A percentile compares a stretch with the other conserved stretches of the same genome.
These are phyloP conservation scores for Bombus turneri DNA, from an alignment of 1,140 invertebrate genomes.

Conservation along the genomic window DNA sequence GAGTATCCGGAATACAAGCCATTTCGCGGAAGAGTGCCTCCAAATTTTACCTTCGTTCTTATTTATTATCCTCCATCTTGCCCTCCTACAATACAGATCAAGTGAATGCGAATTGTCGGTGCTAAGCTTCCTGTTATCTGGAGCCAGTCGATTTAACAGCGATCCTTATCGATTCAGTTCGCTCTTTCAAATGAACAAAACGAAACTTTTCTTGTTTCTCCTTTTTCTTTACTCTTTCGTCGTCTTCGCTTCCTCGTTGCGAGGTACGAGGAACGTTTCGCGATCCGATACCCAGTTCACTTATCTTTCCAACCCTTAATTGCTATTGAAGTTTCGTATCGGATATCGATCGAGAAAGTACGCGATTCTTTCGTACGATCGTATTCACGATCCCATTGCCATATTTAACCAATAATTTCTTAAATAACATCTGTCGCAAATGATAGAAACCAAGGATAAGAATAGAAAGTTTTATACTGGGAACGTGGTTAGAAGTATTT, in stretches of 20 bases:
- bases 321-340: constrained; percentile 31
- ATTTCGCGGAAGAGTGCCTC: constrained; percentile 65
- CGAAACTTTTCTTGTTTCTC: constrained; percentile 4
- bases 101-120: constrained; percentile 57
- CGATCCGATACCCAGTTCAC: constrained; percentile 5
- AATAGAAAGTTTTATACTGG: background rate
- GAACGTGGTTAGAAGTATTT: background rate
- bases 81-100: constrained; percentile 10
- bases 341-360: background rate
- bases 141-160: constrained; percentile 44
- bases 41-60: constrained; percentile 61
- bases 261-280: background rate
- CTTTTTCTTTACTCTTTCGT: background rate
- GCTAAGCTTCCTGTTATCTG: constrained; percentile 47
- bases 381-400: background rate
- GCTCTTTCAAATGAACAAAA: constrained; percentile 35
- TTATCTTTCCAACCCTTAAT: constrained; percentile 18
- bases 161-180: constrained; percentile 31
- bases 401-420: constrained; percentile 5
- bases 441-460: background rate
- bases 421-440: constrained; percentile 1
- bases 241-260: no score
- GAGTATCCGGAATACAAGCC: constrained; percentile 48
- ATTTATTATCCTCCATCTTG: constrained; percentile 57
- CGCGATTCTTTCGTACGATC: background rate